Evolutionary conservation across 2,888 invertebrate species (phyloP), one percentile per base, ranked within the genome.

Genomic region (Pachydiplax longipennis): DNA sequence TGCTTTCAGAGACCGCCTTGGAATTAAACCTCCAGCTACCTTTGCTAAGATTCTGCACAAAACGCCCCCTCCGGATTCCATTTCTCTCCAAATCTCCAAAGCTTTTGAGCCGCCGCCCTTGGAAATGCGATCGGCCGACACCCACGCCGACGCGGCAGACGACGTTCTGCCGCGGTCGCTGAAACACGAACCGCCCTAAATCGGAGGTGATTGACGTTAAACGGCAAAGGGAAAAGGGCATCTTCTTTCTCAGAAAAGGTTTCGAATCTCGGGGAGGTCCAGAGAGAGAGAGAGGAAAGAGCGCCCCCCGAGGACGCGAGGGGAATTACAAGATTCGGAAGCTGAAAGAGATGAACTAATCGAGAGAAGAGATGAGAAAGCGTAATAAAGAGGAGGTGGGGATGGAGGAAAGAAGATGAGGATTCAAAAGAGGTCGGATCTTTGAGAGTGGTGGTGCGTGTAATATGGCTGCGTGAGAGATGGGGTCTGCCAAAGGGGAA

Each of bases 271-370:
- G 44, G n/a, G 81, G 40, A 40, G 40, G n/a, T n/a, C n/a, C 81
- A 83, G 15, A 48, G 13, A 25, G 25, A 4, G 22, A 83, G 15
- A 48, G 13, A 25, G 25, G 13, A 40, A 22, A 1, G 40, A 40
- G 44, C 83, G 83, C 83, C 83, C 53, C 15, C 25, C 48, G 83
- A 15, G 83, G 83, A 83, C 53, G 83, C 83, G 15, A 53, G 53
- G 83, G 83, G 83, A 58, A 83, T 83, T 83, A 83, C 53, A 58
- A 83, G 83, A 83, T 83, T 83, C 53, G 83, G 53, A 31, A 58
- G 83, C 83, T 5, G 25, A 83, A 83, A 58, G 83, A 58, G 53
- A 83, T 35, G 83, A 35, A 83, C 31, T 83, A 83, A 61, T 83
- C 83, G 58, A 25, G 58, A 58, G 53, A 18, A 18, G 58, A 31